Conservation (phyloP, 1,140 invertebrate genomes). For the Drosophila santomea region DNA sequence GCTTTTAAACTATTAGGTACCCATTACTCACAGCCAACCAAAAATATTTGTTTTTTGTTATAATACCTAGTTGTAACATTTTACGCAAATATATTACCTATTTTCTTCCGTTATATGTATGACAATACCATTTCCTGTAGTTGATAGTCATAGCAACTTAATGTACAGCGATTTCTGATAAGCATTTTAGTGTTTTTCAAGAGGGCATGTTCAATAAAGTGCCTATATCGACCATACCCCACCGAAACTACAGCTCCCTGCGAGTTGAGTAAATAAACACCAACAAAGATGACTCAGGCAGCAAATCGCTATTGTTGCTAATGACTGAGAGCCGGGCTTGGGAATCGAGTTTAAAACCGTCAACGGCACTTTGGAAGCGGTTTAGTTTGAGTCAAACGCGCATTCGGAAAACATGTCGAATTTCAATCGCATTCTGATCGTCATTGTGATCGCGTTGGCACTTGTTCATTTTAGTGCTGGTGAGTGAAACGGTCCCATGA, state of each 20-base stretch:
- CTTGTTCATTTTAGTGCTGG: conserved; percentile 41
- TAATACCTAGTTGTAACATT: neutral
- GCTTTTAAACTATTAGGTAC: too few relatives aligned
- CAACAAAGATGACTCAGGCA: conserved; percentile 53
- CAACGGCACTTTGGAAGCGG: conserved; percentile 45
- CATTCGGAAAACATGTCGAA: conserved; percentile 60
- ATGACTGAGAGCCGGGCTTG: conserved; percentile 17
- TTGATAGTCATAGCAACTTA: too few relatives aligned
- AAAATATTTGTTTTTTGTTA: too few relatives aligned
- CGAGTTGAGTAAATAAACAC: conserved; percentile 45
- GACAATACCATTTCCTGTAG: too few relatives aligned
- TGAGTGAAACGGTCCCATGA: conserved; percentile 27
- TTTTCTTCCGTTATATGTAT: too few relatives aligned
- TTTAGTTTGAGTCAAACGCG: conserved; percentile 62
- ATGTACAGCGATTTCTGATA: too few relatives aligned
- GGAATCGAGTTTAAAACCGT: conserved; percentile 76
- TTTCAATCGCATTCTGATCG: conserved; percentile 28
- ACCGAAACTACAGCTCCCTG: neutral
- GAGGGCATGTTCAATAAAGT: too few relatives aligned
- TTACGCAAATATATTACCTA: too few relatives aligned
- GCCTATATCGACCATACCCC: conserved; percentile 1
- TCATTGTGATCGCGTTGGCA: conserved; percentile 20
- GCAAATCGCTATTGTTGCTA: conserved; percentile 29
- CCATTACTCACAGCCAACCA: too few relatives aligned
- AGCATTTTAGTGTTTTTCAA: neutral